A percentile compares a stretch with the other conserved stretches of the same genome.
Evolutionary conservation across 2,888 invertebrate genomes (phyloP).

Genomic region (Alloscopus bannaensis): DNA sequence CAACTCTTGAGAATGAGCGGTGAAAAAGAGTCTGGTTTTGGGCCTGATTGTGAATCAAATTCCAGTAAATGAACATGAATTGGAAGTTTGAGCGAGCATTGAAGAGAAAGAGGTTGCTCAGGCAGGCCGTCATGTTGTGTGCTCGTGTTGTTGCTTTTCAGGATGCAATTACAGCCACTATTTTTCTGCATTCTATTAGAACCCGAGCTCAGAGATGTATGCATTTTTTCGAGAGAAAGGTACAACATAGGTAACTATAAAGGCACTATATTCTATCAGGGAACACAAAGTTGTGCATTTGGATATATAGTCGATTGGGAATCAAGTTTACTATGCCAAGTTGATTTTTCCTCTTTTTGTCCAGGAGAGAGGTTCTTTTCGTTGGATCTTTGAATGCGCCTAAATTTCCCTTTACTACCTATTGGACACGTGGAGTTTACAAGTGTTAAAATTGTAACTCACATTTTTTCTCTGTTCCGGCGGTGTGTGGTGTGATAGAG

Average conservation of each 20-base stretch:
- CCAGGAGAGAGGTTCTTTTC: neutral
- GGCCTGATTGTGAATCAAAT: slow-evolving; percentile 53
- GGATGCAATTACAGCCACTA: slow-evolving; percentile 55
- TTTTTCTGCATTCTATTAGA: slow-evolving; percentile 39
- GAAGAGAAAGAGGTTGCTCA: slow-evolving; percentile 19
- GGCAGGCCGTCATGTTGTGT: slow-evolving; percentile 10
- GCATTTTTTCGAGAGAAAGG: too few species aligned
- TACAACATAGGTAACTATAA: too few species aligned
- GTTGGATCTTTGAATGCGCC: slow-evolving; percentile 6
- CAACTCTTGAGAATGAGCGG: slow-evolving; percentile 17
- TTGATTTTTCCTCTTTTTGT: slow-evolving; percentile 4
- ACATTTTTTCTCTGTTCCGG: neutral
- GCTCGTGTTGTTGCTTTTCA: slow-evolving; percentile 36
- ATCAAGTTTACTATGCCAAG: slow-evolving; percentile 5
- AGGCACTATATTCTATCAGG: too few species aligned
- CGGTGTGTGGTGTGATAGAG: neutral
- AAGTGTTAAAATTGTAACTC: neutral
- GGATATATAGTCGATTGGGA: slow-evolving; percentile 6
- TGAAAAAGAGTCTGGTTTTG: slow-evolving; percentile 14
- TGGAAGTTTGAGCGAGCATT: slow-evolving; percentile 39
- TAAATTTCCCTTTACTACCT: neutral
- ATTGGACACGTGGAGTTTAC: neutral
- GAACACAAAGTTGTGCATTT: too few species aligned
- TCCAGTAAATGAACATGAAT: slow-evolving; percentile 57
- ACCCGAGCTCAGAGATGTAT: too few species aligned